Conservation (phyloP, 2,113 vertebrate species). For the Ifrita kowaldi region DNA sequence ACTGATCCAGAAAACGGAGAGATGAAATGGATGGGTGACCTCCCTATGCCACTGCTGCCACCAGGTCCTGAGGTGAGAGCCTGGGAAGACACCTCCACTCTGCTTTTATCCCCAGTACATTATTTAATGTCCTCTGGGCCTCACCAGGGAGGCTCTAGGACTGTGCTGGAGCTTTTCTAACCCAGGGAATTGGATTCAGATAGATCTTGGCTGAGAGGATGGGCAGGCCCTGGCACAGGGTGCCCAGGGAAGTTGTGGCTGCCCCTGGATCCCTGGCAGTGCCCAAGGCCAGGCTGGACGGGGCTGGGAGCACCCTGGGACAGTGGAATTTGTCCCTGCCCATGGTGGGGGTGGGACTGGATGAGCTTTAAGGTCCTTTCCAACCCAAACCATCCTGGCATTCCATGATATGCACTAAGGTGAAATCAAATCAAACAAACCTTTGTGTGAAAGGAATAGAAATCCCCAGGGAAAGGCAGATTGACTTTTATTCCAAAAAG, state of each 20-base stretch:
- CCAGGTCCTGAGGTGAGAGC: accelerated
- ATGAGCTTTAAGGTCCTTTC: accelerated
- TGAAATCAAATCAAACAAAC: neutral
- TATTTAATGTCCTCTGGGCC: neutral
- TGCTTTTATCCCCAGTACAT: neutral
- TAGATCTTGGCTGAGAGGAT: neutral
- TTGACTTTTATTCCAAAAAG: neutral
- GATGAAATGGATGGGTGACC: neutral
- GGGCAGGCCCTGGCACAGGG: accelerated
- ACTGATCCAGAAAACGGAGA: accelerated
- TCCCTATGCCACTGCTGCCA: neutral
- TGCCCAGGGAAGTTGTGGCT: neutral
- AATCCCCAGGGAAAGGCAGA: neutral
- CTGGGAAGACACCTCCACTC: neutral
- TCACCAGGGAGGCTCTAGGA: neutral
- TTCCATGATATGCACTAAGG: accelerated
- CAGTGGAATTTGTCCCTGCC: accelerated
- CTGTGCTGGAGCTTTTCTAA: neutral
- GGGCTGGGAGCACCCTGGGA: neutral
- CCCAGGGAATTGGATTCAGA: neutral
- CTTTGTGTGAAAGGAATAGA: neutral
- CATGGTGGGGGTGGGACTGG: accelerated
- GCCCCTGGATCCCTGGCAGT: neutral
- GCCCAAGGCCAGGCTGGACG: accelerated
- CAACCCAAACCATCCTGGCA: neutral